phyloP scores from a whole-genome alignment of 2,113 vertebrate genomes.

The Rhabdomys dilectus region DNA sequence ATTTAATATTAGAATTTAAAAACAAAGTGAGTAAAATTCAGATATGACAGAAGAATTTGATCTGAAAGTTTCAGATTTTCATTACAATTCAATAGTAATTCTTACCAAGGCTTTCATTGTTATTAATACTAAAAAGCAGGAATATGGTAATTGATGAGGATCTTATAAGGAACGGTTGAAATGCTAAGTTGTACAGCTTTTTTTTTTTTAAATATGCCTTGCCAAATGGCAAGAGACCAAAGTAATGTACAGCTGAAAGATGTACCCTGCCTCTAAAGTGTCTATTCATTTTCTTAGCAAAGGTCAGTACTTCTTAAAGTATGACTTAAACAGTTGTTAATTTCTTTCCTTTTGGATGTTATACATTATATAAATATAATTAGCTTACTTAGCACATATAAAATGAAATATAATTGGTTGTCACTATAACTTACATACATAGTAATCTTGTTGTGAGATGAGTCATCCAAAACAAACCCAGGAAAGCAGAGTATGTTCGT shows the following conservation, averaged over 20 bases:
- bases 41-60: background rate
- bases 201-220: background rate
- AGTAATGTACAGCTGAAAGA: background rate
- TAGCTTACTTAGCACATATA: background rate
- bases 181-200: background rate
- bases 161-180: background rate
- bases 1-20: background rate
- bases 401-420: background rate
- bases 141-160: background rate
- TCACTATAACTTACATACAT: background rate
- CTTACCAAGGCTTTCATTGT: background rate
- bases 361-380: background rate
- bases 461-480: background rate
- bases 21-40: constrained; percentile 15
- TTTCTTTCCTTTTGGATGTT: background rate
- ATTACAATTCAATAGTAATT: background rate
- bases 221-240: background rate
- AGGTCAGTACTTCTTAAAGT: background rate
- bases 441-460: background rate
- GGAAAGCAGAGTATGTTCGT: background rate
- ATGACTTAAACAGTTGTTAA: background rate
- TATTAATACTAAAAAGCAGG: background rate
- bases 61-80: background rate
- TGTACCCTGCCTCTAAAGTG: background rate
- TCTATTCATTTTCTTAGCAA: background rate